Conservation (phyloP, 2,797 vertebrate species). For the Furcifer pardalis region DNA sequence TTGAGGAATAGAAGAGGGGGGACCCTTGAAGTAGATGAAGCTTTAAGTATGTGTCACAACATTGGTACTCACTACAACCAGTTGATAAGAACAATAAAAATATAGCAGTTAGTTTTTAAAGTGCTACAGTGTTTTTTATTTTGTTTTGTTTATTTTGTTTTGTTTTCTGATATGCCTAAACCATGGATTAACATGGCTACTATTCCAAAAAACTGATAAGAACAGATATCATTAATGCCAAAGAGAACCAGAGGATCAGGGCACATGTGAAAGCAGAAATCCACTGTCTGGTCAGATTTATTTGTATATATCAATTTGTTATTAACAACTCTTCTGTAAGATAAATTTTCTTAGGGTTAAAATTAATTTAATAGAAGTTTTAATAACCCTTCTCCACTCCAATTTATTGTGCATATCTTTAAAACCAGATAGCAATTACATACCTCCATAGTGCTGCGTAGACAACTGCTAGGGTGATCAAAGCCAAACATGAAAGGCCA, state of each 20-base stretch:
- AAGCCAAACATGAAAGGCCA: slow-evolving; percentile 96
- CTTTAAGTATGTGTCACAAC: background rate
- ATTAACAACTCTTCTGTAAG: slow-evolving; percentile 16
- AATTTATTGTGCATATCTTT: slow-evolving; percentile 12
- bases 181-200: too few relatives aligned
- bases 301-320: slow-evolving; percentile 5
- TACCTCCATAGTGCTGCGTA: slow-evolving; percentile 98
- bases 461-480: slow-evolving; percentile 95
- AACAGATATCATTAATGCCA: background rate
- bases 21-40: background rate
- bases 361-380: slow-evolving; percentile 7
- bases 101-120: too few relatives aligned
- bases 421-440: slow-evolving; percentile 55
- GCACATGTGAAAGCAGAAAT: slow-evolving; percentile 16
- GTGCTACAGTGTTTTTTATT: too few relatives aligned
- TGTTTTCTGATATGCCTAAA: too few relatives aligned
- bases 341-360: background rate
- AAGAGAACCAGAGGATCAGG: slow-evolving; percentile 8
- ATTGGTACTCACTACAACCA: background rate
- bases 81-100: background rate
- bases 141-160: too few relatives aligned
- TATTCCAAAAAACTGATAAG: too few relatives aligned
- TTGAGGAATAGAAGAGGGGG: background rate
- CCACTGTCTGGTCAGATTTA: slow-evolving; percentile 28
- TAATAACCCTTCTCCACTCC: slow-evolving; percentile 25